Base-by-base conservation (phyloP, 2,797 vertebrate species). In the Typhlichthys eigenmanni region DNA sequence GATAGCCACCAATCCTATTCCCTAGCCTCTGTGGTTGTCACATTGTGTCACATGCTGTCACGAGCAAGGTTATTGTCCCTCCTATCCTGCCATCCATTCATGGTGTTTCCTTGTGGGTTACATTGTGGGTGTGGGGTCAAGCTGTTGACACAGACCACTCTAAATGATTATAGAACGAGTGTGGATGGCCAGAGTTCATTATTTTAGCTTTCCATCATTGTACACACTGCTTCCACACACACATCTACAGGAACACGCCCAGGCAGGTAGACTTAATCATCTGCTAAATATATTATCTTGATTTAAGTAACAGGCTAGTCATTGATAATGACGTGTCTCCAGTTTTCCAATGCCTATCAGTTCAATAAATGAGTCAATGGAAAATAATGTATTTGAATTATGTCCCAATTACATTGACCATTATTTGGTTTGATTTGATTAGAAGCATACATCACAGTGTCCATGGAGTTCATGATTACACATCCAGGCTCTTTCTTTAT, bases 11-110 rank as follows among this genome's bases (percentile, higher is more conserved):
- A 4, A 17, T 68, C 55, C 67, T 46, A 50, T 75, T 38, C 34
- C 64, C 5, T 2, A 12, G 29, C 47, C 10, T 16, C 32, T 59
- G 60, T 17, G 17, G 9, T 55, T 73, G 70, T 76, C 34, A 38
- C 8, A 38, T 38, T 38, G 34, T 38, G 34, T 38, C 76, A 59
- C 60, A 16, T 4, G 51, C 64, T 34, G 61, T 70, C 62, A 70
- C 56, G 55, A 29, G 45, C 75, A 80, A 84, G 84, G 81, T 82
- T 75, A 69, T 1, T 16, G 66, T 55, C n/a, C 48, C 53, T 9
- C 45, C 55, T 5, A 5, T n/a, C 45, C 38, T 10, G 38, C 47
- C 55, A 52, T 0, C 55, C 69, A 52, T 46, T 60, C 56, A 13
- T 9, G 48, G 7, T 4, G 45, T 62, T 63, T 62, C 62, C 38